Percentiles rank a stretch among this genome's conserved stretches.
phyloP scores from a whole-genome alignment of 2,113 vertebrate genomes.

The Setophaga petechia region DNA sequence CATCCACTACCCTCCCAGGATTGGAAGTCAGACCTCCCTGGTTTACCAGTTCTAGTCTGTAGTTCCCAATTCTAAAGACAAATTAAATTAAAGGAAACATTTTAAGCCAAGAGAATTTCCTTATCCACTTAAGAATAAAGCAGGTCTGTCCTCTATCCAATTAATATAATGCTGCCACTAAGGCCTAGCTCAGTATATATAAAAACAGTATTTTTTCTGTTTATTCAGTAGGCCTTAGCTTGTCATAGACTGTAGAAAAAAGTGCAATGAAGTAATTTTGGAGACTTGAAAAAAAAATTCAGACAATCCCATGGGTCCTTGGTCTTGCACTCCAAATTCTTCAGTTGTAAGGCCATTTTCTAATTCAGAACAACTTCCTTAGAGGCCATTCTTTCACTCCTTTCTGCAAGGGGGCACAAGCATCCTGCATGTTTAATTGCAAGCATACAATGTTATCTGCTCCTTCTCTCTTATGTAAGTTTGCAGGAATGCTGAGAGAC shows the following conservation, averaged over 20 bases:
- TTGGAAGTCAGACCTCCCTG: background rate
- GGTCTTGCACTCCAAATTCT: conserved; percentile 52
- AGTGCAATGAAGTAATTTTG: background rate
- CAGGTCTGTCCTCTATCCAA: background rate
- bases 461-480: conserved; percentile 82
- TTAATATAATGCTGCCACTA: background rate
- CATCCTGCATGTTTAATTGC: conserved; percentile 74
- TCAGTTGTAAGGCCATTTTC: conserved; percentile 52
- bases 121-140: background rate
- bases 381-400: conserved; percentile 77
- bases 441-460: conserved; percentile 83
- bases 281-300: conserved; percentile 1
- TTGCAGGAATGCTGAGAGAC: conserved; percentile 80
- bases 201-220: background rate
- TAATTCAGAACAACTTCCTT: conserved; percentile 67
- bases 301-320: background rate
- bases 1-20: background rate
- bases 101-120: background rate
- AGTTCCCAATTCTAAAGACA: background rate
- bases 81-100: background rate
- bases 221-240: background rate
- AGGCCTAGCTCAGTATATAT: background rate
- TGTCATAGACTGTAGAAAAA: background rate
- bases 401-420: conserved; percentile 74
- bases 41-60: background rate